phyloP scores from a whole-genome alignment of 2,888 invertebrate genomes.

The Xestobium rufovillosum region DNA sequence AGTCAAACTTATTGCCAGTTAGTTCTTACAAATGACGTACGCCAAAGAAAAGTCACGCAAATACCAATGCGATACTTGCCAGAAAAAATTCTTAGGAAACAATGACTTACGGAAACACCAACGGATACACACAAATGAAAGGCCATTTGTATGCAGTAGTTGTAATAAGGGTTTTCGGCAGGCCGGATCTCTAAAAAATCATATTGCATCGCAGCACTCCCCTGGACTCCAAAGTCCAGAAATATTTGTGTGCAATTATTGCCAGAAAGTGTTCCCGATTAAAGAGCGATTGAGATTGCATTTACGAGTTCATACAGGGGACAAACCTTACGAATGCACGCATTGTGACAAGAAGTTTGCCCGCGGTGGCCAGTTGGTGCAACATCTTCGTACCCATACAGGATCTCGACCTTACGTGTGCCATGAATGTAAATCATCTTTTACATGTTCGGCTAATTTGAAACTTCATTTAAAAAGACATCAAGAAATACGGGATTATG shows the following conservation, averaged over 20 bases:
- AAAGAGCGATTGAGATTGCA: slow-evolving; percentile 70
- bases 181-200: slow-evolving; percentile 57
- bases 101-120: slow-evolving; percentile 62
- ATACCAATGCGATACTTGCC: slow-evolving; percentile 55
- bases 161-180: slow-evolving; percentile 60
- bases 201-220: slow-evolving; percentile 52
- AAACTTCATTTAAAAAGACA: slow-evolving; percentile 62
- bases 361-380: slow-evolving; percentile 64
- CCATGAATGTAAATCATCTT: slow-evolving; percentile 61
- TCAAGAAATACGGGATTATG: slow-evolving; percentile 65
- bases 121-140: slow-evolving; percentile 56
- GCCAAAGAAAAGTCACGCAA: slow-evolving; percentile 41
- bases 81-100: slow-evolving; percentile 55
- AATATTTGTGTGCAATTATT: slow-evolving; percentile 63
- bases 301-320: slow-evolving; percentile 64
- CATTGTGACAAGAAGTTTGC: slow-evolving; percentile 60
- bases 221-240: slow-evolving; percentile 37
- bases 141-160: slow-evolving; percentile 54
- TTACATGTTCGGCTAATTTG: slow-evolving; percentile 58
- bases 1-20: slow-evolving; percentile 25
- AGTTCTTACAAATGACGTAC: slow-evolving; percentile 45
- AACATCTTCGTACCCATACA: slow-evolving; percentile 69
- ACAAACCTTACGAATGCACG: slow-evolving; percentile 58
- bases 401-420: slow-evolving; percentile 67
- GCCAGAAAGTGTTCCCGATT: slow-evolving; percentile 67